Conservation (phyloP, 2,797 vertebrate genomes). For the Tamandua tetradactyla region DNA sequence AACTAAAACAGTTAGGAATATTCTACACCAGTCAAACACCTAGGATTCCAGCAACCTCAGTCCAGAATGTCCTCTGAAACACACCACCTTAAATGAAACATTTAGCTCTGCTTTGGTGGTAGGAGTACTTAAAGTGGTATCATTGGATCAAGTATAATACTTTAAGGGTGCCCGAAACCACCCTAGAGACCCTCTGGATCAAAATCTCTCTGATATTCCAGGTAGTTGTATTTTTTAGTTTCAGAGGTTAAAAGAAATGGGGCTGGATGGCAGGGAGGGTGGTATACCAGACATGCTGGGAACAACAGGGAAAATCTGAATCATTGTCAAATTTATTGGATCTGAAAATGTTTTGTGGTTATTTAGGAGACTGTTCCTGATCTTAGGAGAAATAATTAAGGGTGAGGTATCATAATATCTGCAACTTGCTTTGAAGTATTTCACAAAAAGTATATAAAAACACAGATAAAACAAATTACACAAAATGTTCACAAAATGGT, state of each 20-base stretch:
- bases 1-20: no score
- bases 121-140: slow-evolving; percentile 8
- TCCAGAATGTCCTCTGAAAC: neutral
- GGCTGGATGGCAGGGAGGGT: no score
- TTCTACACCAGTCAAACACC: no score
- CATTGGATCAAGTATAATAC: neutral
- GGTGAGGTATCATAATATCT: neutral
- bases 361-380: neutral
- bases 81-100: slow-evolving; percentile 6
- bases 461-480: slow-evolving; percentile 5
- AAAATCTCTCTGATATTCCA: neutral
- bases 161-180: neutral
- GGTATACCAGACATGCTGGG: slow-evolving; percentile 1
- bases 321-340: slow-evolving; percentile 6
- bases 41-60: neutral
- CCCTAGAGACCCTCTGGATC: neutral
- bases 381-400: slow-evolving; percentile 22
- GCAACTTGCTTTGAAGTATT: slow-evolving; percentile 27
- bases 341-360: no score
- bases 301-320: slow-evolving; percentile 25
- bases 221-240: neutral
- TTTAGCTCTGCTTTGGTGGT: neutral
- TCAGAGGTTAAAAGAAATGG: slow-evolving; percentile 1
- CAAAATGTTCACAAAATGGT: slow-evolving; percentile 3
- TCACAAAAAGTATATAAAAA: neutral